These are phyloP conservation scores for Gonatopus flavifemur DNA, from an alignment of 1,140 invertebrate genomes.

Conservation along the genomic window DNA sequence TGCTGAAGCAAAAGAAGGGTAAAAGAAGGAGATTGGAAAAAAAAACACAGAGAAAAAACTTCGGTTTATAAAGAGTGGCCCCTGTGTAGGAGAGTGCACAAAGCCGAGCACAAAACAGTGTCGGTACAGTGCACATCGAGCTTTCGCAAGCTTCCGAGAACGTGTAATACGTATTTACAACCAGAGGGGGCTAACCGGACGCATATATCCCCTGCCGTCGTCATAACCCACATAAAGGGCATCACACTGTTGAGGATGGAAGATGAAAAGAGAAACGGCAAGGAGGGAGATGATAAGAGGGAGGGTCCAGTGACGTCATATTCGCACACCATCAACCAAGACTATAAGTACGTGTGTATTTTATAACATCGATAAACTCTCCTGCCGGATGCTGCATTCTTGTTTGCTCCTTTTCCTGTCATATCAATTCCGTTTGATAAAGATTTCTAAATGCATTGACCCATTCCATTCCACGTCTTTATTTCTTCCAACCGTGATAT, in stretches of 20 bases:
- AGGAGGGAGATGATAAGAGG: not conserved
- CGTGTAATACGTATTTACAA: slow-evolving; percentile 24
- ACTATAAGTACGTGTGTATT: slow-evolving; percentile 27
- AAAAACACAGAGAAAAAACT: too few relatives aligned
- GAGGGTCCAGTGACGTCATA: slow-evolving; percentile 45
- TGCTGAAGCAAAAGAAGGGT: too few relatives aligned
- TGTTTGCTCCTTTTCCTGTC: not conserved
- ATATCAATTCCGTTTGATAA: too few relatives aligned
- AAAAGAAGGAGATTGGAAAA: too few relatives aligned
- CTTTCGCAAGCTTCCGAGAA: slow-evolving; percentile 25
- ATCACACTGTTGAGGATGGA: slow-evolving; percentile 38
- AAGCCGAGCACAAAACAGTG: not conserved
- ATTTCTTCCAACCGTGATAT: too few relatives aligned
- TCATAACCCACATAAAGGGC: slow-evolving; percentile 54
- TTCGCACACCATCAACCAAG: slow-evolving; percentile 34
- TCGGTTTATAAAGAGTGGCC: too few relatives aligned
- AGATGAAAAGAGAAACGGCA: not conserved
- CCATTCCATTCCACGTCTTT: too few relatives aligned
- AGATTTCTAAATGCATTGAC: too few relatives aligned
- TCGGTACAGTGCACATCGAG: not conserved
- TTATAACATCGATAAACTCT: slow-evolving; percentile 31
- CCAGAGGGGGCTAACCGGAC: slow-evolving; percentile 39
- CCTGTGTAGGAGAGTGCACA: too few relatives aligned
- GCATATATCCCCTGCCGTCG: slow-evolving; percentile 42
- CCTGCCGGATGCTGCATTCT: slow-evolving; percentile 34